Base-by-base conservation (phyloP, 2,888 invertebrate genomes). In the Pyrocoelia pectoralis region DNA sequence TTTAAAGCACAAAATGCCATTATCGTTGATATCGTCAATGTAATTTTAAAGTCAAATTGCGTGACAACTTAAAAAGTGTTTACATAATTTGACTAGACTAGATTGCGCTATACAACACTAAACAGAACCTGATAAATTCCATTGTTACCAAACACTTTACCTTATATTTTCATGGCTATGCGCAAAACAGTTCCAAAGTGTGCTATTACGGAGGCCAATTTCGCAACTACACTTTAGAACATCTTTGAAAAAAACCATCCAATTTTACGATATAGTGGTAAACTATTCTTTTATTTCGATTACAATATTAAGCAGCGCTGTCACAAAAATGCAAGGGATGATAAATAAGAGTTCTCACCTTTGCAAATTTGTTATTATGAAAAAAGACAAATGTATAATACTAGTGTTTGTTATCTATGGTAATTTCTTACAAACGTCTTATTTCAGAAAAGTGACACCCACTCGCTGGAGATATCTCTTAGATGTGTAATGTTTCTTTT, bases 401-500 rank as follows among this genome's bases (percentile, higher is more conserved):
- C 60, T 57, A 56, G 60, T 46, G 60, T 50, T 60, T 24, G 48
- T 64, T 57, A 67, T 67, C 67, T 63, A 67, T 64, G 64, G 57
- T 64, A 58, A 67, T 67, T 46, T 29, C 51, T 64, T 6, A 24
- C 24, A 55, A 55, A 55, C 46, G 52, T 64, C 60, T n/a, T 50
- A 61, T 64, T 67, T 64, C 50, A 64, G 61, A 61, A 67, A 64
- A 61, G 64, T 57, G 61, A 67, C 61, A 61, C 64, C 67, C 61
- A 67, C 64, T 8, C n/a, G 54, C 49, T 14, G 13, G 17, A 24
- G 24, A 43, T 41, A 48, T 59, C 28, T 33, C 24, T 24, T 6
- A 24, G 24, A 24, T n/a, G n/a, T 24, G 24, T 24, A 24, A 49
- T 29, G 15, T 56, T 5, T 46, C 14, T 15, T 46, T n/a, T 55